Evolutionary conservation across 2,888 invertebrate species (phyloP).

Genomic region (Cephus runcator): DNA sequence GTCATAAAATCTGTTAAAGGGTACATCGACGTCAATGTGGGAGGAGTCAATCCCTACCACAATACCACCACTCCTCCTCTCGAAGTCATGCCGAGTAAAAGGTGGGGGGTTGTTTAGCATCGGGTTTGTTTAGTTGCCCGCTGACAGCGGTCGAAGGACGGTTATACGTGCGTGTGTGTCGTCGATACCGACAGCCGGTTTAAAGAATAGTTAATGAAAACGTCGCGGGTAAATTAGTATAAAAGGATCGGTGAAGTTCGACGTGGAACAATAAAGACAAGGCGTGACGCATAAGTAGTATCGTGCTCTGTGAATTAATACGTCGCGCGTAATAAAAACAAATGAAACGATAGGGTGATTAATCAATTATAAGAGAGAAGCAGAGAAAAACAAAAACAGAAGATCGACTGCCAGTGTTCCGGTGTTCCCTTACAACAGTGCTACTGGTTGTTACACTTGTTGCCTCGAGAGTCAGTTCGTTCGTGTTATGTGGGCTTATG

Average conservation of each 20-base stretch:
- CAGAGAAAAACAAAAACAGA: neutral
- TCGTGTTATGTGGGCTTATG: slow-evolving; percentile 12
- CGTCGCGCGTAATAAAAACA: neutral
- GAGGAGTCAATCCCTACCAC: slow-evolving; percentile 30
- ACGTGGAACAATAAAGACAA: neutral
- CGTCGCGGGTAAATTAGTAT: slow-evolving; percentile 7
- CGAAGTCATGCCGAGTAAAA: slow-evolving; percentile 45
- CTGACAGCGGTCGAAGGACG: slow-evolving; percentile 60
- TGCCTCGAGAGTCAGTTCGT: neutral
- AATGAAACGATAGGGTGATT: neutral
- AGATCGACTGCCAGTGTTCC: neutral
- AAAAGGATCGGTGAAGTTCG: neutral
- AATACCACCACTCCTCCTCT: slow-evolving; percentile 11
- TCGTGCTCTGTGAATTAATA: neutral
- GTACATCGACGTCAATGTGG: slow-evolving; percentile 33
- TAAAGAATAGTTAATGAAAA: slow-evolving; percentile 20
- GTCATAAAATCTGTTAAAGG: slow-evolving; percentile 32
- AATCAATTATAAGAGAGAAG: neutral
- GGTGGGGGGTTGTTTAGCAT: slow-evolving; percentile 60
- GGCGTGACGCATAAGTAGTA: neutral
- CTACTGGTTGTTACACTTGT: slow-evolving; percentile 23
- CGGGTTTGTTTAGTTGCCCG: slow-evolving; percentile 63
- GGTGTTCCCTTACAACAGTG: neutral
- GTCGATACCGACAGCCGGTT: neutral
- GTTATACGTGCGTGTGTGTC: slow-evolving; percentile 29